Evolutionary conservation across 2,113 vertebrate genomes (phyloP).

Genomic region (Scomber colias): DNA sequence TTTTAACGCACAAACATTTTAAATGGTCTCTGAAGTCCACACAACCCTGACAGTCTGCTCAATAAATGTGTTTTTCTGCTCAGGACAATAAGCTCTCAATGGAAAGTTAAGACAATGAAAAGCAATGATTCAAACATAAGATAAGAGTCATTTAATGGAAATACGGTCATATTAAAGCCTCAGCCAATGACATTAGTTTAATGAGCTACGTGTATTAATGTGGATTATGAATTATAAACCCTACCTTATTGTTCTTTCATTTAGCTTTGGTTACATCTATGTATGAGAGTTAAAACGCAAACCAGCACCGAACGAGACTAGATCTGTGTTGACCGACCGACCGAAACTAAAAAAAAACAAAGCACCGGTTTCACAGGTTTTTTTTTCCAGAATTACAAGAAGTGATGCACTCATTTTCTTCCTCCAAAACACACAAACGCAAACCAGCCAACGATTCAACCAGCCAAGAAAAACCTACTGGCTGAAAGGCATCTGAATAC

Average conservation of each 20-base stretch:
- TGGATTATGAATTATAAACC: conserved; percentile 5
- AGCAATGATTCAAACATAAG: conserved; percentile 46
- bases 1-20: conserved; percentile 31
- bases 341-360: neutral
- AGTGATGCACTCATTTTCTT: conserved; percentile 6
- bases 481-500: conserved; percentile 11
- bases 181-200: conserved; percentile 1
- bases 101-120: conserved; percentile 28
- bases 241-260: conserved; percentile 15
- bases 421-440: conserved; percentile 61
- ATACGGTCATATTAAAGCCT: conserved; percentile 20
- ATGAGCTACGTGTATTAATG: conserved; percentile 23
- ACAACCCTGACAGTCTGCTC: conserved; percentile 21
- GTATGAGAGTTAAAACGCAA: neutral
- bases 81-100: conserved; percentile 26
- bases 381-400: conserved; percentile 39
- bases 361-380: neutral
- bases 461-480: conserved; percentile 52
- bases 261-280: neutral
- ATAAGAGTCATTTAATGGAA: conserved; percentile 32
- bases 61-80: conserved; percentile 25
- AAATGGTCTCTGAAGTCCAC: conserved; percentile 49
- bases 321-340: neutral
- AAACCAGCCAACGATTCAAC: conserved; percentile 10
- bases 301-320: neutral